A percentile compares a stretch with the other conserved stretches of the same genome.
Conservation (phyloP, 2,113 vertebrate genomes). For the Ascaphus truei region DNA sequence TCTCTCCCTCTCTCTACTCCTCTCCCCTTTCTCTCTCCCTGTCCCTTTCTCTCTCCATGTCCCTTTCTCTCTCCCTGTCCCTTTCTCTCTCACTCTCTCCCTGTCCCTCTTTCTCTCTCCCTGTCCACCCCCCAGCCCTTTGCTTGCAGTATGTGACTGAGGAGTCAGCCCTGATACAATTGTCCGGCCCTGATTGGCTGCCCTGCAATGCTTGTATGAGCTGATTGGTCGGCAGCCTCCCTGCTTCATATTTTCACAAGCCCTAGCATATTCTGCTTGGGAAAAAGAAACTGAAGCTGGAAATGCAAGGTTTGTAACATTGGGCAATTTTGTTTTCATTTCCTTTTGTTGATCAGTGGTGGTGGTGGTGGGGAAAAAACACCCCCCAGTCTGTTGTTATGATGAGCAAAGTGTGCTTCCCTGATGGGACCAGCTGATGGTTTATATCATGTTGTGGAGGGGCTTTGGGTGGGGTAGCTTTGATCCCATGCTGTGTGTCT, state of each 20-base stretch:
- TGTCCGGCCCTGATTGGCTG: constrained; percentile 64
- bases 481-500: constrained; percentile 34
- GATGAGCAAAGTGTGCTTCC: background rate
- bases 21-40: background rate
- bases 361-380: background rate
- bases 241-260: constrained; percentile 53
- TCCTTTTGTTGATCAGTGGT: constrained; percentile 30
- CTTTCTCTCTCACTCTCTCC: background rate
- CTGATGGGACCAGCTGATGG: background rate
- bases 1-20: background rate
- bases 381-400: background rate
- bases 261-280: constrained; percentile 45
- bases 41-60: background rate
- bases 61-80: background rate
- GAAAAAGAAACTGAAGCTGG: constrained; percentile 54
- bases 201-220: background rate
- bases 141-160: constrained; percentile 28
- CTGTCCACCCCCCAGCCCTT: constrained; percentile 37
- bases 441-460: background rate
- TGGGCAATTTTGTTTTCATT: constrained; percentile 8
- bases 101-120: constrained; percentile 15
- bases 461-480: constrained; percentile 40
- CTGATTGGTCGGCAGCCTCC: constrained; percentile 55
- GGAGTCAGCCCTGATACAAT: constrained; percentile 48
- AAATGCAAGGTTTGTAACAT: constrained; percentile 69